phyloP scores from a whole-genome alignment of 2,113 vertebrate species.

The Laticauda colubrina region DNA sequence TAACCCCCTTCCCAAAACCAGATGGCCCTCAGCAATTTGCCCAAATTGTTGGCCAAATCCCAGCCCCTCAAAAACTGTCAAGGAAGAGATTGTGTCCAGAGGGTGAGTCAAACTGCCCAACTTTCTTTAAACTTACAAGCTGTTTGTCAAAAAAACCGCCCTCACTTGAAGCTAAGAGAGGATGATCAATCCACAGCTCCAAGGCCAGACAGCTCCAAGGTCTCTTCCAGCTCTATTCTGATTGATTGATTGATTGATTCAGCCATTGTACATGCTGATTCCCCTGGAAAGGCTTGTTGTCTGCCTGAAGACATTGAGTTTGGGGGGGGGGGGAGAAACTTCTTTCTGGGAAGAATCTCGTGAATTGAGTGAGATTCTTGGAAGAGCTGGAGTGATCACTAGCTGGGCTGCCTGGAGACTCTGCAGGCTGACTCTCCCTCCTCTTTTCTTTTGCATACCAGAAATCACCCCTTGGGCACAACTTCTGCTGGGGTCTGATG shows the following conservation, averaged over 20 bases:
- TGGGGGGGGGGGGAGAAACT: background rate
- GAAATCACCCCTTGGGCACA: conserved; percentile 62
- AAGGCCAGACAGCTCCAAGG: background rate
- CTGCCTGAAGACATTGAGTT: background rate
- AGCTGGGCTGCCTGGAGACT: background rate
- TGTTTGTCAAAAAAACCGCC: background rate
- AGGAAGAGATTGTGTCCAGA: background rate
- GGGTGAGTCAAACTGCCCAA: background rate
- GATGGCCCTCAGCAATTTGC: too few relatives aligned
- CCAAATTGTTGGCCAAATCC: background rate
- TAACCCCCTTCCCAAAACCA: background rate
- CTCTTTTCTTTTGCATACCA: conserved; percentile 21
- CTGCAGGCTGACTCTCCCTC: rapidly evolving
- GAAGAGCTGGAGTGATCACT: too few relatives aligned
- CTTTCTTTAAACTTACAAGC: too few relatives aligned
- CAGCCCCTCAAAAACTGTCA: background rate
- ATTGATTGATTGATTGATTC: background rate
- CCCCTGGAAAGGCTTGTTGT: background rate
- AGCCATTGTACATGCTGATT: background rate
- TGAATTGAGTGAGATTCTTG: background rate
- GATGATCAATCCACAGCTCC: too few relatives aligned
- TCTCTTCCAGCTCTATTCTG: background rate
- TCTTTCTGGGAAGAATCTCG: background rate
- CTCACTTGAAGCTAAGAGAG: background rate
- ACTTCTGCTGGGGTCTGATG: background rate